Evolutionary conservation across 2,888 invertebrate genomes (phyloP), one percentile per base, ranked within the genome.

Genomic region (Drosophila rubida): DNA sequence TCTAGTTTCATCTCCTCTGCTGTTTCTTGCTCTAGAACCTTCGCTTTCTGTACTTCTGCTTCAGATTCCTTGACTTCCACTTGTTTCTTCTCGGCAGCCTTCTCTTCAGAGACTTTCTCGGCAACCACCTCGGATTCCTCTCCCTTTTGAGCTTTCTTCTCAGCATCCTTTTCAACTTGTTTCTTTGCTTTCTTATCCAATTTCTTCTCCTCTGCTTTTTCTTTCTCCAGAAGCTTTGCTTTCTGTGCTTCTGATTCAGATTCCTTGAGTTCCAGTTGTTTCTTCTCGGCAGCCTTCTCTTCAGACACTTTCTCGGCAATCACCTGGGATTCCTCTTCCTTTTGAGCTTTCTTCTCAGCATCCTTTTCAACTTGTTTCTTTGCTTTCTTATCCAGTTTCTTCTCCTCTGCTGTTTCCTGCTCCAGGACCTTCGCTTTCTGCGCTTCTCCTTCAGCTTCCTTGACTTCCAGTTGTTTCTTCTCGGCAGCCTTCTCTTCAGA

Each of bases 361-460:
- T 61, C 54, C 4, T 58, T 42, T 9, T 67, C 42, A 2, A 14
- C 35, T 8, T 49, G 42, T 32, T 62, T 61, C 14, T 32, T 2
- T n/a, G 53, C 5, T 4, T 44, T 59, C 9, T 16, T 19, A 2
- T 25, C 49, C 7, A 48, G 5, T 32, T 58, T 25, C 4, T 35
- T 6, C 23, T 57, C 30, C 8, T 58, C 57, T 35, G 42, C 19
- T 9, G 23, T 4, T 51, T 48, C 19, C 7, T 66, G 14, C 6
- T 66, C 51, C 2, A 65, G 6, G 0, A 35, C 1, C 22, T 57
- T 46, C 0, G 61, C 64, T 7, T 58, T 54, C 62, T 84, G 72
- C 42, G 48, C 3, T n/a, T 65, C 78, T 6, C 54, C 64, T 19
- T 55, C 46, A 0, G 32, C 2, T 5, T 63, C 51, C 23, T 45